A percentile compares a stretch with the other conserved stretches of the same genome.
These are phyloP conservation scores for Drosophila anceps DNA, from an alignment of 2,888 invertebrate species.

Conservation along the genomic window DNA sequence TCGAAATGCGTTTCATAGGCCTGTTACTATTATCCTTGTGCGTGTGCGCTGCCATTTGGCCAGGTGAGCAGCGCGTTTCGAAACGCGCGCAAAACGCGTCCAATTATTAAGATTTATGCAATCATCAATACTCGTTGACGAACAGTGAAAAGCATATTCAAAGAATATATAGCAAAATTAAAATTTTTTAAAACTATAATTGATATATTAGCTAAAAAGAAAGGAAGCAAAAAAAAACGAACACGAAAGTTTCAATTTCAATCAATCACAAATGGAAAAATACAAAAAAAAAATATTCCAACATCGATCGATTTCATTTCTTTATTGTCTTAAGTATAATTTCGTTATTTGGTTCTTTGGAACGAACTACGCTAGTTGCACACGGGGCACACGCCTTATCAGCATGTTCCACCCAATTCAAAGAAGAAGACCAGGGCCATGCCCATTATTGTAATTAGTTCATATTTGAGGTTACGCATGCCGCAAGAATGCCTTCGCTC, in stretches of 20 bases:
- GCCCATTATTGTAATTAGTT: conserved; percentile 77
- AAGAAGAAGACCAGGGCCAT: conserved; percentile 37
- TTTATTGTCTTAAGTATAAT: conserved; percentile 44
- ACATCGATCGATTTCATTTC: conserved; percentile 50
- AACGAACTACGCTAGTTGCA: conserved; percentile 27
- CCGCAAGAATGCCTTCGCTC: conserved; percentile 15
- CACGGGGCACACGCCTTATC: conserved; percentile 42
- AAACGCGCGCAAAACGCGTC: conserved; percentile 23
- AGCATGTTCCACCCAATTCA: conserved; percentile 52
- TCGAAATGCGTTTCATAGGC: conserved; percentile 49
- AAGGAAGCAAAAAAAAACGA: conserved; percentile 3
- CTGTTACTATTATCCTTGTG: conserved; percentile 47
- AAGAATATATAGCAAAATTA: not conserved
- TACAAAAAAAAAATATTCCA: not conserved
- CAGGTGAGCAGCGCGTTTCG: conserved; percentile 58
- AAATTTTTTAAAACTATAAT: not conserved
- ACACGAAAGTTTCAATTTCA: conserved; percentile 5
- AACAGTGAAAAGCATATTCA: conserved; percentile 15
- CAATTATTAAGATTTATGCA: conserved; percentile 17
- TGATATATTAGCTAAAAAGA: conserved; percentile 24
- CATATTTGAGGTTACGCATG: conserved; percentile 38
- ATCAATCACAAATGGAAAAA: conserved; percentile 45
- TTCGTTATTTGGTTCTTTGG: not conserved
- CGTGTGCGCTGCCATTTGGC: conserved; percentile 34
- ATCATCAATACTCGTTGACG: conserved; percentile 17